These are phyloP conservation scores for Montipora cactus DNA, from an alignment of 64 coral and sea anemone species.

Conservation along the genomic window DNA sequence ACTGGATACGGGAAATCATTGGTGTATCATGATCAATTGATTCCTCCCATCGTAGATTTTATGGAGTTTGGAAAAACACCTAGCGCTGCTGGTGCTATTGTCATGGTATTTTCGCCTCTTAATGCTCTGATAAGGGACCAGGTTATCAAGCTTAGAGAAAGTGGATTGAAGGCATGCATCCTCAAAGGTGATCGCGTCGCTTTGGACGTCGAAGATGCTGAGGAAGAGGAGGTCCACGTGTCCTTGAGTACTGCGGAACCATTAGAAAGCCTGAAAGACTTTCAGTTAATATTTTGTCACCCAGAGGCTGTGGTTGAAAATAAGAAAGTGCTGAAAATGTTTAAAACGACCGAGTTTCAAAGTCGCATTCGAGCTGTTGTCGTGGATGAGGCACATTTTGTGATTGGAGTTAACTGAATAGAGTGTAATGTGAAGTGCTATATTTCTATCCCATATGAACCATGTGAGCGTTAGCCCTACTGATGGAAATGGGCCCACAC, in stretches of 20 bases:
- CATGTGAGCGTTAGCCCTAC: too few relatives aligned
- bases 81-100: too few relatives aligned
- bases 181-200: slow-evolving; percentile 31
- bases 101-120: not conserved
- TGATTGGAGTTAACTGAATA: too few relatives aligned
- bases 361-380: not conserved
- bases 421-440: too few relatives aligned
- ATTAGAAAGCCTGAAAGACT: slow-evolving; percentile 5
- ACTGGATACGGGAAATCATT: too few relatives aligned
- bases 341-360: not conserved
- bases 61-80: too few relatives aligned
- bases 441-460: too few relatives aligned
- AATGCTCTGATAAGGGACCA: not conserved
- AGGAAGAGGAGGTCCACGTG: not conserved
- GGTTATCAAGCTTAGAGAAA: too few relatives aligned
- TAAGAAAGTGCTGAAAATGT: slow-evolving; percentile 9
- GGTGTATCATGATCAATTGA: too few relatives aligned
- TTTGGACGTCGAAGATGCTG: not conserved
- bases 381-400: slow-evolving; percentile 19
- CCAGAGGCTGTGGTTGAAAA: slow-evolving; percentile 1
- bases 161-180: not conserved
- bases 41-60: too few relatives aligned
- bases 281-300: not conserved
- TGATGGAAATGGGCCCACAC: too few relatives aligned
- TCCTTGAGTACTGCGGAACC: not conserved